Base-by-base conservation (phyloP, 2,797 vertebrate species). In the Xenopus petersii region DNA sequence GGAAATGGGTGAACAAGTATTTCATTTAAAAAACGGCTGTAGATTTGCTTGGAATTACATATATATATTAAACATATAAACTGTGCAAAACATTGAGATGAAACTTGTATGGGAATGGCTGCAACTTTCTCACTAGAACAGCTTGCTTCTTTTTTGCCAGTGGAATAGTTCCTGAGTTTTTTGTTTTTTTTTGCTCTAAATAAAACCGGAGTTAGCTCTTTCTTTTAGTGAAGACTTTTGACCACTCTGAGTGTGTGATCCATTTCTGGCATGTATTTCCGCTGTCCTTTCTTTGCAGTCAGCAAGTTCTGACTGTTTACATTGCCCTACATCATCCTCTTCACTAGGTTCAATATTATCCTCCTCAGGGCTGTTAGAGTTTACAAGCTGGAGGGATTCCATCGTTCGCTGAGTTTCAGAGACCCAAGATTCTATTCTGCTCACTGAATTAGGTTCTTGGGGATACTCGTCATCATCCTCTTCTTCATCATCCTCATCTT, bases 401-500 rank as follows among this genome's bases (percentile, higher is more conserved):
- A 99, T 91, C 78, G 97, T 98, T 88, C 92, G 89, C 81, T 93
- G 92, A 61, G 92, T 92, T 84, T 96, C 97, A 0, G 95, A 96
- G 80, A 99, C 96, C 97, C 97, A 99, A 58, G 95, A 96, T 77
- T 99, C 97, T 56, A 99, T 98, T 82, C 96, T 94, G 86, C 96
- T 98, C 73, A 95, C 93, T 2, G 96, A 93, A 75, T 97, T 95
- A 33, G 96, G 96, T 78, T 95, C 93, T 0, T 95, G 95, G 8
- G 91, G 83, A 81, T 98, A 96, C 84, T 98, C 97, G 2, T 99
- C 97, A 0, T 98, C 93, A 0, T 94, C 92, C 0, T 99, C 96
- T 0, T 98, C 97, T 0, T 99, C 97, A 3, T 98, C 95, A 3
- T 98, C 95, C 0, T 97, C 96, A 0, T 94, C 96, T 77, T 98